These are phyloP conservation scores for Ascidia mentula DNA, from an alignment of 23 tunicate genomes.

Conservation along the genomic window DNA sequence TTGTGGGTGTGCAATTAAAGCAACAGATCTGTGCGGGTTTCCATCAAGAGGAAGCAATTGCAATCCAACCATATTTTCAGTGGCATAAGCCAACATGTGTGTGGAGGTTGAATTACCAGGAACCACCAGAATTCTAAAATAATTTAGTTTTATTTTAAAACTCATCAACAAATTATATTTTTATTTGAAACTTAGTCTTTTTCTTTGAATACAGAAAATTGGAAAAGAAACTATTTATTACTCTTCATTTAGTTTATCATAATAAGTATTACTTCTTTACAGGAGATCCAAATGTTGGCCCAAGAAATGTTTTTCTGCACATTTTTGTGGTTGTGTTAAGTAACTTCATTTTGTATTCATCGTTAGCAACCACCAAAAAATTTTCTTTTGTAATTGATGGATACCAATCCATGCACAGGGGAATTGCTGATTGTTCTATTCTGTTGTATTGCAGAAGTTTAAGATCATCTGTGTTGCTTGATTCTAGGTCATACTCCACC, in stretches of 20 bases:
- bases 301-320: constrained; percentile 82
- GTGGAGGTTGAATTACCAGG: constrained; percentile 31
- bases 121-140: constrained; percentile 34
- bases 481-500: constrained; percentile 79
- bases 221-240: too few species aligned
- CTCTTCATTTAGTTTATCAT: too few species aligned
- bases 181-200: too few species aligned
- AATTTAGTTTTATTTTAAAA: too few species aligned
- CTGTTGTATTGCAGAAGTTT: constrained; percentile 56
- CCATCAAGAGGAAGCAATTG: constrained; percentile 95
- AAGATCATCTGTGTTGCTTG: constrained; percentile 69
- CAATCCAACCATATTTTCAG: constrained; percentile 69
- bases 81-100: constrained; percentile 55
- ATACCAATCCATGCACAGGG: constrained; percentile 77
- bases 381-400: constrained; percentile 76
- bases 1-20: constrained; percentile 69
- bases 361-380: constrained; percentile 76
- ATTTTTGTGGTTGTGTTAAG: constrained; percentile 94
- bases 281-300: constrained; percentile 87
- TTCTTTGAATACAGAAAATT: too few species aligned
- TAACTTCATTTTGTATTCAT: constrained; percentile 84
- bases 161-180: too few species aligned
- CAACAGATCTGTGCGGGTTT: constrained; percentile 80
- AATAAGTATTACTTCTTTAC: constrained; percentile 25
- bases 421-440: constrained; percentile 87